A percentile compares a stretch with the other conserved stretches of the same genome.
These are phyloP conservation scores for Mastomys coucha DNA, from an alignment of 2,113 vertebrate genomes.

Conservation along the genomic window DNA sequence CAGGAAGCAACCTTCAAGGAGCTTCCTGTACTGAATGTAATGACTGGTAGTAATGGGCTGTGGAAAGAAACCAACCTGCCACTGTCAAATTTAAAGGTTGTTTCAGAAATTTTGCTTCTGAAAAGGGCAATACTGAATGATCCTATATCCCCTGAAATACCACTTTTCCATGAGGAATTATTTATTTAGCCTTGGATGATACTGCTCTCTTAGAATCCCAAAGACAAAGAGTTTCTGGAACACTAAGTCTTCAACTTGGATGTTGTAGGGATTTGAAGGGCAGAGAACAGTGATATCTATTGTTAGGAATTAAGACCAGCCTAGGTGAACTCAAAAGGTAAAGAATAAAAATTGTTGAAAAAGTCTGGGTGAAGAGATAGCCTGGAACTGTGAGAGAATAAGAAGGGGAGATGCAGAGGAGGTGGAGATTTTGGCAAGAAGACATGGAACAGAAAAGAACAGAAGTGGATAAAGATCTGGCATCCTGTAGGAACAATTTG, in stretches of 20 bases:
- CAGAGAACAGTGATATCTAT: background rate
- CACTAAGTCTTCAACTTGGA: background rate
- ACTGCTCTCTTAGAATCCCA: background rate
- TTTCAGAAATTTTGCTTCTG: background rate
- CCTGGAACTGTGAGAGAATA: background rate
- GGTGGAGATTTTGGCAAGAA: too few relatives aligned
- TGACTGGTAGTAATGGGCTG: too few relatives aligned
- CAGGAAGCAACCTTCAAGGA: background rate
- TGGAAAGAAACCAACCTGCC: background rate
- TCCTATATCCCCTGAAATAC: background rate
- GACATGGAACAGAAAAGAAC: background rate
- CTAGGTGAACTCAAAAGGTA: background rate
- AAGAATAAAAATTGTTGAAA: background rate
- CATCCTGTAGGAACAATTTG: fast-evolving
- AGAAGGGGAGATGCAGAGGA: background rate
- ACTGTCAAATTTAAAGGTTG: background rate
- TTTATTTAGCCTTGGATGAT: fast-evolving
- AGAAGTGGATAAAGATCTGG: background rate
- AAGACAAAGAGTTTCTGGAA: background rate
- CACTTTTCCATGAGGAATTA: background rate
- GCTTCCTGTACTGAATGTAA: background rate
- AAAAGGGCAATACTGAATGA: background rate
- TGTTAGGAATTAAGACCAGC: fast-evolving
- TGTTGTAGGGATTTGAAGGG: background rate
- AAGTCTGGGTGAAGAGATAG: background rate